These are phyloP conservation scores for Setipinna tenuifilis DNA, from an alignment of 2,797 vertebrate genomes.

Conservation along the genomic window DNA sequence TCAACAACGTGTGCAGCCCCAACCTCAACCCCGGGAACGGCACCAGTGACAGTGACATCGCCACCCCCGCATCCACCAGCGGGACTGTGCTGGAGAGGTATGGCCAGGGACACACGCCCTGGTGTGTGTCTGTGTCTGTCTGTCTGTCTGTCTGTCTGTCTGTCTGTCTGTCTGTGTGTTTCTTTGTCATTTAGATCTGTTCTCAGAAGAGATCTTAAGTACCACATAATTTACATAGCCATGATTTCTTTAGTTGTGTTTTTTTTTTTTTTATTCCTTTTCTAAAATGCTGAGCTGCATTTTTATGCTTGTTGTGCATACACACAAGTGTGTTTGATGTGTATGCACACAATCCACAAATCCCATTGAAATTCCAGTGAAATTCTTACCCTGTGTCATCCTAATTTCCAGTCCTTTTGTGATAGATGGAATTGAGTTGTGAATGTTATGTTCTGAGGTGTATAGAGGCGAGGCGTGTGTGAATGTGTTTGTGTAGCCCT, in stretches of 20 bases:
- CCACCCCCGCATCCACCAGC: slow-evolving; percentile 80
- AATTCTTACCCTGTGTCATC: neutral
- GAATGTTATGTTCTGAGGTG: neutral
- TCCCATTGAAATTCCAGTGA: neutral
- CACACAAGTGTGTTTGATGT: neutral
- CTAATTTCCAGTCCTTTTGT: neutral
- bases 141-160: slow-evolving; percentile 24
- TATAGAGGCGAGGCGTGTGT: neutral
- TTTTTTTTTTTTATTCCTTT: neutral
- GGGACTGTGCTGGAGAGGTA: slow-evolving; percentile 96
- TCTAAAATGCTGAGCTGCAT: neutral
- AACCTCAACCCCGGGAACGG: slow-evolving; percentile 92
- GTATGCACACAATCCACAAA: neutral
- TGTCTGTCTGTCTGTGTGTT: slow-evolving; percentile 23
- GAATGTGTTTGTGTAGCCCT: neutral
- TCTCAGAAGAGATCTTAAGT: neutral
- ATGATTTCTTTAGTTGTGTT: neutral
- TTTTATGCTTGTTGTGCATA: neutral
- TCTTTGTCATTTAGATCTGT: slow-evolving; percentile 4
- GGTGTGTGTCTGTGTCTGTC: neutral
- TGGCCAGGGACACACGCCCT: slow-evolving; percentile 11
- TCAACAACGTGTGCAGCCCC: slow-evolving; percentile 94
- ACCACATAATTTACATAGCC: neutral
- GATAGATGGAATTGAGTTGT: neutral
- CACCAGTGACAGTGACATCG: slow-evolving; percentile 83